phyloP scores from a whole-genome alignment of 1,140 invertebrate genomes.

The Tetragonula clypearis region DNA sequence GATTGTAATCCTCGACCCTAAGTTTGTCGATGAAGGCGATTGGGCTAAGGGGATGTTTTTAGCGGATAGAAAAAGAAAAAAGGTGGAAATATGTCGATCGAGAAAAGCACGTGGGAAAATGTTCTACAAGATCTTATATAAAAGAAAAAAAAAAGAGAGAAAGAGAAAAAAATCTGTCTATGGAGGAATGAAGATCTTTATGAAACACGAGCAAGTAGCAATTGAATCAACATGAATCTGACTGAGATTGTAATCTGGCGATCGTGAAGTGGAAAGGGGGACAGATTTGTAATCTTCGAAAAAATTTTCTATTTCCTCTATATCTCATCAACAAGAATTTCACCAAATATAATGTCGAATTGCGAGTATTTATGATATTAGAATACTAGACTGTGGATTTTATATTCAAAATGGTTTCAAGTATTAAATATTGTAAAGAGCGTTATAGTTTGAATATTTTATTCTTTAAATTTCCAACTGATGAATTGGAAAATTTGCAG shows the following conservation, averaged over 20 bases:
- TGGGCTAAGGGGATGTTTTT: constrained; percentile 14
- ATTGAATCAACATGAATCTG: constrained; percentile 33
- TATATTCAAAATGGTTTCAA: too few species aligned
- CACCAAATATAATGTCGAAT: neutral
- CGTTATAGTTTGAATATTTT: too few species aligned
- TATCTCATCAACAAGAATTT: neutral
- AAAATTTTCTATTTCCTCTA: neutral
- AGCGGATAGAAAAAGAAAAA: constrained; percentile 13
- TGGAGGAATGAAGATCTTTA: constrained; percentile 39
- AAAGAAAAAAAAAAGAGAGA: too few species aligned
- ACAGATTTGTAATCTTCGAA: neutral
- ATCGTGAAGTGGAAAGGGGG: constrained; percentile 17
- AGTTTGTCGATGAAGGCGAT: constrained; percentile 8
- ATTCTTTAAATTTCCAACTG: too few species aligned
- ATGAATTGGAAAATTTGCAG: too few species aligned
- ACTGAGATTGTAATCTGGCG: neutral
- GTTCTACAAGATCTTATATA: constrained; percentile 19
- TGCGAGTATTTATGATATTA: neutral
- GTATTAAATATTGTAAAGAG: too few species aligned
- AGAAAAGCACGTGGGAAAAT: constrained; percentile 17
- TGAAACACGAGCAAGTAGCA: constrained; percentile 40
- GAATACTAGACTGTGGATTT: neutral
- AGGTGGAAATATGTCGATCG: constrained; percentile 11
- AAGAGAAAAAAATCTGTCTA: neutral
- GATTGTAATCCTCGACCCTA: too few species aligned